phyloP scores from a whole-genome alignment of 1,140 invertebrate genomes.

The Drosophila nigrodunni region DNA sequence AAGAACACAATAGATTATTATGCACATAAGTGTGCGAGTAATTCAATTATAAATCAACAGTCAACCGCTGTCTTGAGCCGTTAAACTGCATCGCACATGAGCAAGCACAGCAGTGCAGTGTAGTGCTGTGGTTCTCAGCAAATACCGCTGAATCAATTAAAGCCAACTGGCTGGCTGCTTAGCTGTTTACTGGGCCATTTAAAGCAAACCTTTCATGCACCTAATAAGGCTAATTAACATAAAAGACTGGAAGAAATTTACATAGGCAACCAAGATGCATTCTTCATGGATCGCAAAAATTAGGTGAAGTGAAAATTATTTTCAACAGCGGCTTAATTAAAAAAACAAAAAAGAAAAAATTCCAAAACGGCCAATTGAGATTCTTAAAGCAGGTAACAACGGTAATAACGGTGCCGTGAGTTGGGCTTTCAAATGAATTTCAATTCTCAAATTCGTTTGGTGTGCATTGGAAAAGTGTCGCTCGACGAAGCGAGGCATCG shows the following conservation, averaged over 20 bases:
- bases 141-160: constrained; percentile 66
- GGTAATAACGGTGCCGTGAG: constrained; percentile 38
- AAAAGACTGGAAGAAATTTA: constrained; percentile 26
- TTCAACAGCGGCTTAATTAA: constrained; percentile 66
- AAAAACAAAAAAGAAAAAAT: constrained; percentile 29
- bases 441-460: constrained; percentile 50
- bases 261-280: constrained; percentile 28
- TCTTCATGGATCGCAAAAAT: constrained; percentile 51
- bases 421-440: constrained; percentile 49
- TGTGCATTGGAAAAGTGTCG: constrained; percentile 59
- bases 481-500: constrained; percentile 48
- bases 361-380: constrained; percentile 46
- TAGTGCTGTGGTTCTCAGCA: constrained; percentile 30
- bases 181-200: constrained; percentile 72
- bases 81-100: constrained; percentile 34
- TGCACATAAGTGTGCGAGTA: constrained; percentile 7
- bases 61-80: neutral
- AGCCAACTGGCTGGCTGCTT: constrained; percentile 64
- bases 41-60: constrained; percentile 41
- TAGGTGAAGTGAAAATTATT: constrained; percentile 70
- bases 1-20: constrained; percentile 17
- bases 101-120: constrained; percentile 2
- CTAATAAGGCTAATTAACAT: constrained; percentile 61
- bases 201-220: constrained; percentile 69
- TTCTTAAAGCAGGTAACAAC: constrained; percentile 60